phyloP scores from a whole-genome alignment of 2,888 invertebrate species.

The Stomorhina lunata region DNA sequence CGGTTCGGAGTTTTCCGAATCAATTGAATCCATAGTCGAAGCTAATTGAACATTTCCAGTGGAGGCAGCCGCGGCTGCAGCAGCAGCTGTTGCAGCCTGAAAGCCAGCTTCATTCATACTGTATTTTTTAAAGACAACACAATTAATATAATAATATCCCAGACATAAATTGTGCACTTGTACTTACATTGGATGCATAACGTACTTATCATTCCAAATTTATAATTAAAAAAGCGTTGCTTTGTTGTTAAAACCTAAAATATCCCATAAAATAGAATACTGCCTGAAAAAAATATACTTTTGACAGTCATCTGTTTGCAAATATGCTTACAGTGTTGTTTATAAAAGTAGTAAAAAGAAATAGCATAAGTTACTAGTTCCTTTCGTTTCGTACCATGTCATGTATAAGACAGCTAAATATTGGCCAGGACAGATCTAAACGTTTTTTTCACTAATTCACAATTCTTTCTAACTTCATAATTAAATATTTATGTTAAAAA shows the following conservation, averaged over 20 bases:
- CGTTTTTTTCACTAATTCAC: too few relatives aligned
- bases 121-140: too few relatives aligned
- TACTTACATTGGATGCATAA: slow-evolving; percentile 56
- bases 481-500: too few relatives aligned
- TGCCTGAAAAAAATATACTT: not conserved
- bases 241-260: not conserved
- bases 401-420: too few relatives aligned
- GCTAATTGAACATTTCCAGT: slow-evolving; percentile 66
- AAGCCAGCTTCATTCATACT: slow-evolving; percentile 72
- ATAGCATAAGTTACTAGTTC: not conserved
- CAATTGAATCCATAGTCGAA: slow-evolving; percentile 49
- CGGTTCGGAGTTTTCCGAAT: slow-evolving; percentile 61
- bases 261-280: not conserved
- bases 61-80: slow-evolving; percentile 74
- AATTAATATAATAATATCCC: too few relatives aligned
- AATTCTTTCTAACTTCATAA: too few relatives aligned
- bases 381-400: too few relatives aligned
- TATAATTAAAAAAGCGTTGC: not conserved
- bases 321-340: not conserved
- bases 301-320: slow-evolving; percentile 5
- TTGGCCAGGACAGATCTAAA: too few relatives aligned
- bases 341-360: not conserved
- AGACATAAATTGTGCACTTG: not conserved
- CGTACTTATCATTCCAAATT: not conserved
- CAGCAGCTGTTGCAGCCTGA: slow-evolving; percentile 74